Evolutionary conservation across 1,140 invertebrate species (phyloP).

Genomic region (Drosophila quadrilineata): DNA sequence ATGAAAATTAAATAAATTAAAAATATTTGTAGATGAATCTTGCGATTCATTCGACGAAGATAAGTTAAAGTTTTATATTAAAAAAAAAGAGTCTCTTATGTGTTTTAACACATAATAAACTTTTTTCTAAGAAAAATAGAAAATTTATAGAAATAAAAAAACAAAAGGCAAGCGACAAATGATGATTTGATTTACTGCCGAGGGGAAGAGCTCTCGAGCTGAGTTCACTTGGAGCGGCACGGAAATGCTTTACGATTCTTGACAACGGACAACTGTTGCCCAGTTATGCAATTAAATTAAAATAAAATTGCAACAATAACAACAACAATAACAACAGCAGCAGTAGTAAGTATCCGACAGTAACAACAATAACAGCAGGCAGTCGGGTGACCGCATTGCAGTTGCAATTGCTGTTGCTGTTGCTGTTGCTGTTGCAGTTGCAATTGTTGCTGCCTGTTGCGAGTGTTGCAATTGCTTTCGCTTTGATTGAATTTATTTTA

Average conservation of each 20-base stretch:
- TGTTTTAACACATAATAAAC: too few relatives aligned
- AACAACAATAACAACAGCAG: slow-evolving; percentile 19
- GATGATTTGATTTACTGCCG: neutral
- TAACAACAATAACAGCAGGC: slow-evolving; percentile 31
- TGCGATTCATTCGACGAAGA: too few relatives aligned
- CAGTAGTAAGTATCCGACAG: slow-evolving; percentile 14
- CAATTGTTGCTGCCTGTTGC: slow-evolving; percentile 36
- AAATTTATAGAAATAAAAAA: neutral
- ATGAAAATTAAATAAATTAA: too few relatives aligned
- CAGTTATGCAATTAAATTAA: slow-evolving; percentile 71
- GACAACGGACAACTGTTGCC: slow-evolving; percentile 67
- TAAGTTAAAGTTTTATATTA: too few relatives aligned
- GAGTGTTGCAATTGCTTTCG: slow-evolving; percentile 66
- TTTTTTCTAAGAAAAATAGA: neutral
- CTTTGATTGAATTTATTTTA: slow-evolving; percentile 77
- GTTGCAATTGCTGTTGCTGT: slow-evolving; percentile 22
- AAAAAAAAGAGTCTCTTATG: too few relatives aligned
- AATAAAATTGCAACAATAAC: slow-evolving; percentile 55
- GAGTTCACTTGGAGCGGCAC: slow-evolving; percentile 12
- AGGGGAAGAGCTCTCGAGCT: too few relatives aligned
- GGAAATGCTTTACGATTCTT: slow-evolving; percentile 69
- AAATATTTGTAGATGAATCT: too few relatives aligned
- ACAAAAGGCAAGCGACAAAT: neutral
- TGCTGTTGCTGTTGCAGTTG: slow-evolving; percentile 9
- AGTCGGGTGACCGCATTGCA: slow-evolving; percentile 48